phyloP scores from a whole-genome alignment of 2,888 invertebrate species.

The Erebia ligea region DNA sequence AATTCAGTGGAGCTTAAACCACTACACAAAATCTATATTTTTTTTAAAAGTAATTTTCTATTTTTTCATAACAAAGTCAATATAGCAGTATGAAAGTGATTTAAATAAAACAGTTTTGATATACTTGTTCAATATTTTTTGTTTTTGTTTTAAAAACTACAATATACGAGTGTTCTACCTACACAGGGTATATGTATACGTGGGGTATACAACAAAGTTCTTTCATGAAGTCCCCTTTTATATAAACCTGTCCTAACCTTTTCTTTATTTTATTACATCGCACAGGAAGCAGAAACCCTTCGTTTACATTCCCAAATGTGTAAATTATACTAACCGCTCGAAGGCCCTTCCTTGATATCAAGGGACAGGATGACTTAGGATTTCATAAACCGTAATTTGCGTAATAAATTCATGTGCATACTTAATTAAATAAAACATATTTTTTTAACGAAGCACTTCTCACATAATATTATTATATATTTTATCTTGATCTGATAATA shows the following conservation, averaged over 20 bases:
- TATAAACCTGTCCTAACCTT: constrained; percentile 1
- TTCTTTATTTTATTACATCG: not conserved
- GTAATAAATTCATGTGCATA: not conserved
- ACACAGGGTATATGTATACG: too few relatives aligned
- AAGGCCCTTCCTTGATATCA: constrained; percentile 9
- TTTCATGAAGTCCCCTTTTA: not conserved
- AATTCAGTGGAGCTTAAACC: not conserved
- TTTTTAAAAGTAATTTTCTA: too few relatives aligned
- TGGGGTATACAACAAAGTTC: not conserved
- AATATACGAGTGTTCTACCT: too few relatives aligned
- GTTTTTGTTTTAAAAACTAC: not conserved
- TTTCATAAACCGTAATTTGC: not conserved
- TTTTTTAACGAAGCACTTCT: too few relatives aligned
- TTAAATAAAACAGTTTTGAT: not conserved
- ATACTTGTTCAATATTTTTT: constrained; percentile 8
- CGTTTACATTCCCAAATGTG: constrained; percentile 3
- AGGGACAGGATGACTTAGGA: not conserved
- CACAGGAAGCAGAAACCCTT: constrained; percentile 10
- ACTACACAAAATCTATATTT: not conserved
- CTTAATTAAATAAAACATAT: not conserved
- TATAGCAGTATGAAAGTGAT: too few relatives aligned
- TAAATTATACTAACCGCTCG: not conserved
- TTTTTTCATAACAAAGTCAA: too few relatives aligned
- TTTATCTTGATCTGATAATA: not conserved
- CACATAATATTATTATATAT: too few relatives aligned